These are phyloP conservation scores for Nanorana parkeri DNA, from an alignment of 2,113 vertebrate species.

Conservation along the genomic window DNA sequence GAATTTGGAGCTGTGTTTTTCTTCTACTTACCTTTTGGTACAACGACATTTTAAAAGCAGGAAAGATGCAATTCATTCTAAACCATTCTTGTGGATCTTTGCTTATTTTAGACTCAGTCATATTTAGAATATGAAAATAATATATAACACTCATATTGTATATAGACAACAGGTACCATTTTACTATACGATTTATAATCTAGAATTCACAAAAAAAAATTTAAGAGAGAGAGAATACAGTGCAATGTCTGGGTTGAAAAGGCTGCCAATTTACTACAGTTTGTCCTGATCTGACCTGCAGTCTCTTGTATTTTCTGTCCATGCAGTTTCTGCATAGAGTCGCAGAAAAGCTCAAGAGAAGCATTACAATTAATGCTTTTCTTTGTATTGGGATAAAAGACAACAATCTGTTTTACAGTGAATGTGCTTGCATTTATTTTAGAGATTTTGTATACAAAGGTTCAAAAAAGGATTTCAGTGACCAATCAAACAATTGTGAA, in stretches of 20 bases:
- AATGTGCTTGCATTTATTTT: constrained; percentile 26
- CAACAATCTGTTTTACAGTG: constrained; percentile 15
- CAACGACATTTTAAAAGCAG: too few relatives aligned
- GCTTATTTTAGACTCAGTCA: too few relatives aligned
- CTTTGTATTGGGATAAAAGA: neutral
- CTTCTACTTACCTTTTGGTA: too few relatives aligned
- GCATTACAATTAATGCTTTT: neutral
- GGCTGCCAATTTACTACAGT: neutral
- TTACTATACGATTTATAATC: too few relatives aligned
- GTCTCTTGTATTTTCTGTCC: neutral
- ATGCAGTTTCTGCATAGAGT: constrained; percentile 27
- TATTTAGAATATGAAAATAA: too few relatives aligned
- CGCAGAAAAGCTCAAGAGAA: constrained; percentile 21
- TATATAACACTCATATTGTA: too few relatives aligned
- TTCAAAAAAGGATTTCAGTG: neutral
- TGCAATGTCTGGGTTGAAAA: neutral
- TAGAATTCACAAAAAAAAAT: too few relatives aligned
- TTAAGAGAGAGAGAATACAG: too few relatives aligned
- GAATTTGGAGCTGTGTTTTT: too few relatives aligned
- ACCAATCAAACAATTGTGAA: neutral
- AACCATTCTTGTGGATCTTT: too few relatives aligned
- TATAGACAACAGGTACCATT: too few relatives aligned
- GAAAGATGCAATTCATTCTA: too few relatives aligned
- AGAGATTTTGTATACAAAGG: constrained; percentile 12
- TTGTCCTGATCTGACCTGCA: constrained; percentile 7